A percentile compares a stretch with the other conserved stretches of the same genome.
phyloP scores from a whole-genome alignment of 2,797 vertebrate species.

The Microcaecilia unicolor region DNA sequence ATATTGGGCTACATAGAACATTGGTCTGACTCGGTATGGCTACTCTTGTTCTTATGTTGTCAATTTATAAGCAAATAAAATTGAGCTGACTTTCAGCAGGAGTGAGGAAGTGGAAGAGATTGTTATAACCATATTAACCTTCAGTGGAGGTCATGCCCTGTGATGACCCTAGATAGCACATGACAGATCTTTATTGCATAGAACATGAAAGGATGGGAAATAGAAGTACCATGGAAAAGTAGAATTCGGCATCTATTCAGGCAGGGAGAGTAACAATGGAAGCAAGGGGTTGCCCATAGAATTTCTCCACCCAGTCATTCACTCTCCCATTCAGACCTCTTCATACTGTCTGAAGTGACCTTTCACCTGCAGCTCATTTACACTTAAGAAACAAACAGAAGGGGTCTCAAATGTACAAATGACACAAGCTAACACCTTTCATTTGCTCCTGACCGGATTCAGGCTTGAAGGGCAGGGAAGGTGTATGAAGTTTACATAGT shows the following conservation, averaged over 20 bases:
- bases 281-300: conserved; percentile 1
- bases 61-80: too few species aligned
- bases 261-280: conserved; percentile 4
- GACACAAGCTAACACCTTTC: too few species aligned
- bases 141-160: conserved; percentile 41
- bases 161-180: conserved; percentile 37
- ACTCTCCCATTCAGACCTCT: background rate
- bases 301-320: conserved; percentile 18
- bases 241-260: conserved; percentile 2
- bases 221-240: conserved; percentile 11
- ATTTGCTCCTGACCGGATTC: too few species aligned
- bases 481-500: too few species aligned
- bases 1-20: too few species aligned
- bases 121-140: too few species aligned
- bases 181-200: conserved; percentile 12
- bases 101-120: too few species aligned
- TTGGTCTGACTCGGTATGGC: too few species aligned
- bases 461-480: too few species aligned
- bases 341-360: conserved; percentile 4
- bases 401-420: too few species aligned
- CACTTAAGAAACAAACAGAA: background rate
- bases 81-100: too few species aligned
- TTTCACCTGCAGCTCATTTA: background rate
- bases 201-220: conserved; percentile 25
- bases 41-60: too few species aligned